Evolutionary conservation across 2,113 vertebrate species (phyloP), one percentile per base, ranked within the genome.

Genomic region (Cathartes aura): DNA sequence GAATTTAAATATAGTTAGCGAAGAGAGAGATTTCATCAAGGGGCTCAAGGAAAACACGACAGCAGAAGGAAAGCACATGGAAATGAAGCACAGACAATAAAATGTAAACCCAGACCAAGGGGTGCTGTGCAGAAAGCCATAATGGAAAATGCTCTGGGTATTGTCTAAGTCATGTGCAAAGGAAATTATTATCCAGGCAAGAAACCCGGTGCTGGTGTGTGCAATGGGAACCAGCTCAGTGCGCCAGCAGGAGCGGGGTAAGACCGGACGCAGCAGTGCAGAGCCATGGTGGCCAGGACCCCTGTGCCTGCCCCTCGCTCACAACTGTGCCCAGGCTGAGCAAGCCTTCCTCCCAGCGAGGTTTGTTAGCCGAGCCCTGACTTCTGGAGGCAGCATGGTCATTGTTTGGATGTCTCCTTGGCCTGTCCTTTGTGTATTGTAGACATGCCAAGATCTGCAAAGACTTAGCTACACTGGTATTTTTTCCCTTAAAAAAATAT

Each of bases 401-500:
- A 9, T 56, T 4, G 3, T 53, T 58, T 30, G 81, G 63, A 60
- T 74, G 87, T 20, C 60, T 96, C 56, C 92, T 62, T 81, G 84
- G 92, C 87, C 81, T 58, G 59, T 66, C 63, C 83, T 89, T 40
- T 87, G 72, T 91, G 64, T 75, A 34, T 38, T 89, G 56, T 66
- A 87, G 76, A 7, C 18, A 7, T 21, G 91, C 93, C 91, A 96
- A 91, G 89, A 52, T 89, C 84, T 91, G 87, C 93, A 95, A 89
- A 95, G 91, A 55, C 63, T 94, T 89, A 90, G 76, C 59, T 96
- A 15, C 52, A 29, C 15, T 26, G 60, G 29, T 67, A 12, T 59
- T 78, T 55, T 93, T 68, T 34, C 76, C 56, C 83, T 71, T 87
- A 43, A 82, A 95, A 95, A 94, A 72, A 94, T 72, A 91, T 20